These are phyloP conservation scores for Zoanthus gigantus DNA, from an alignment of 92 coral and sea anemone species.

Conservation along the genomic window DNA sequence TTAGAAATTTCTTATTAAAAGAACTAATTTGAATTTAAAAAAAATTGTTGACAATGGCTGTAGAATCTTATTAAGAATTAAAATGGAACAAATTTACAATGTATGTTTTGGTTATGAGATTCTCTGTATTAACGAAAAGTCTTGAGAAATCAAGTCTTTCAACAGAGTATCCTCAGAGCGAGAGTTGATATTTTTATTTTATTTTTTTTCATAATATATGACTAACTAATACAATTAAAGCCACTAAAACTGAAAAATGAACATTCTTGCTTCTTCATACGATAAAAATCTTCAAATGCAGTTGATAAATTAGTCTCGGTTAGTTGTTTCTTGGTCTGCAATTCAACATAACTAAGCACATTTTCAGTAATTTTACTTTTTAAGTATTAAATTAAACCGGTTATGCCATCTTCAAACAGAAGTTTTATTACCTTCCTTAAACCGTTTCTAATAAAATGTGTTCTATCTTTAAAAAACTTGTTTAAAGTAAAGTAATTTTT, in stretches of 20 bases:
- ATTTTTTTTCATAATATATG: not conserved
- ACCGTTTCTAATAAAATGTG: too few species aligned
- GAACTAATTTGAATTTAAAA: conserved; percentile 46
- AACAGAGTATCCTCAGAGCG: not conserved
- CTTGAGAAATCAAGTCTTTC: not conserved
- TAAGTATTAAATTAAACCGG: not conserved
- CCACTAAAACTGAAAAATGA: not conserved
- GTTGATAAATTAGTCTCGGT: not conserved
- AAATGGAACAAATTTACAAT: not conserved
- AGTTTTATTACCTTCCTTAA: too few species aligned
- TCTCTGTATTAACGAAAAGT: not conserved
- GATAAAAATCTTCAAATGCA: not conserved
- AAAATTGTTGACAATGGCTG: not conserved
- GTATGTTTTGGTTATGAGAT: conserved; percentile 1
- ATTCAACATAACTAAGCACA: not conserved
- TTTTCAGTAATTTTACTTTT: not conserved
- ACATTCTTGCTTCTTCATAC: not conserved
- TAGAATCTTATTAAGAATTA: conserved; percentile 14
- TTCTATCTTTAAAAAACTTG: too few species aligned
- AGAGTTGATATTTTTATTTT: not conserved
- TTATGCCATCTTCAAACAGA: too few species aligned
- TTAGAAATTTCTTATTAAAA: conserved; percentile 23
- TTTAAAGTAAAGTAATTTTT: too few species aligned
- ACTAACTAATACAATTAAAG: not conserved
- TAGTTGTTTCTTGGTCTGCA: not conserved